phyloP scores from a whole-genome alignment of 2,888 invertebrate genomes.

The Drosophila anomelani region DNA sequence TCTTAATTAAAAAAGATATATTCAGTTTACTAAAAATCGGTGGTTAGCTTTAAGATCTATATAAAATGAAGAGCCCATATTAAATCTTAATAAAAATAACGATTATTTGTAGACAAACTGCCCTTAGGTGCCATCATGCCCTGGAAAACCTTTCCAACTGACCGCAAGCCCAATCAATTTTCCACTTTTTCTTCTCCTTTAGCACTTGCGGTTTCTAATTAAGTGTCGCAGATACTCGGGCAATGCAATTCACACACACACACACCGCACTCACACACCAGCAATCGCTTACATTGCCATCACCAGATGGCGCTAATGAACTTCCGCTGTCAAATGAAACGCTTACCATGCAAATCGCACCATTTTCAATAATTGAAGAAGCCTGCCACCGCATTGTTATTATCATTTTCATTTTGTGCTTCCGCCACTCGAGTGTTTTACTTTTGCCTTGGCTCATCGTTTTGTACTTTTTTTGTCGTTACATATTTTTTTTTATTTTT shows the following conservation, averaged over 20 bases:
- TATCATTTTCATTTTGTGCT: conserved; percentile 69
- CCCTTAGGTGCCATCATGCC: conserved; percentile 5
- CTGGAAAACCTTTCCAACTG: background rate
- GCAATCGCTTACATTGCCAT: background rate
- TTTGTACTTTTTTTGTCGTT: conserved; percentile 10
- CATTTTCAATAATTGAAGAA: conserved; percentile 72
- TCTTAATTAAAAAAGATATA: no score
- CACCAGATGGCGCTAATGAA: conserved; percentile 59
- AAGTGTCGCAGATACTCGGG: conserved; percentile 54
- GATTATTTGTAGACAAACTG: background rate
- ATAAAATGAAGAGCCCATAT: background rate
- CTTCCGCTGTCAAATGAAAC: conserved; percentile 72
- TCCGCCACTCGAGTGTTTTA: conserved; percentile 49
- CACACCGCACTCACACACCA: conserved; percentile 18
- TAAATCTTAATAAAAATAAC: background rate
- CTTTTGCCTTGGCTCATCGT: conserved; percentile 26
- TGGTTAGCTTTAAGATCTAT: no score
- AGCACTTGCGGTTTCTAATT: conserved; percentile 59
- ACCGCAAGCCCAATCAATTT: conserved; percentile 47
- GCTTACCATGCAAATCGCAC: conserved; percentile 72
- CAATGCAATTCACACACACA: conserved; percentile 42
- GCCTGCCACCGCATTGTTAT: conserved; percentile 71
- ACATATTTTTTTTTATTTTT: conserved; percentile 34
- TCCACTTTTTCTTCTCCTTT: conserved; percentile 33
- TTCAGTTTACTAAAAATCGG: background rate